Percentiles rank a stretch among this genome's conserved stretches.
These are phyloP conservation scores for Paralvinella palmiformis DNA, from an alignment of 1,140 invertebrate genomes.

Conservation along the genomic window DNA sequence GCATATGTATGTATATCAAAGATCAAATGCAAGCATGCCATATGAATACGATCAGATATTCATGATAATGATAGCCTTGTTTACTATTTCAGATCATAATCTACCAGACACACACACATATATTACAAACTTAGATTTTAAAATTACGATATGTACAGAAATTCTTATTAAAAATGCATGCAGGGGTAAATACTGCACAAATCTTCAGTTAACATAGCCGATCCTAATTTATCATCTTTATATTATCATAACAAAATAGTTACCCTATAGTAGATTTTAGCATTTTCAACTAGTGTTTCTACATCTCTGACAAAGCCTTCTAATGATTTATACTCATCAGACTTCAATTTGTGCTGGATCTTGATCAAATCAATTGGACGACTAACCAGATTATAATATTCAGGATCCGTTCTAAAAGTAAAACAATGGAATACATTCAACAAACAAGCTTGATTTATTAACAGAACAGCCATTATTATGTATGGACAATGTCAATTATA, in stretches of 20 bases:
- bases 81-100: too few species aligned
- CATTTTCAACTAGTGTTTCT: constrained; percentile 87
- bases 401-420: constrained; percentile 46
- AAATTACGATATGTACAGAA: too few species aligned
- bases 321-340: constrained; percentile 79
- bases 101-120: too few species aligned
- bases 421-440: neutral
- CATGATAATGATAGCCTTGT: too few species aligned
- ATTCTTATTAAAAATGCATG: neutral
- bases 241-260: too few species aligned
- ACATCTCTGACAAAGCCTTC: constrained; percentile 86
- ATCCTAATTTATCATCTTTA: too few species aligned
- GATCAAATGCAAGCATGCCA: too few species aligned
- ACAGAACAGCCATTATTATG: neutral
- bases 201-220: too few species aligned
- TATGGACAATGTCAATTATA: neutral
- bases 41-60: too few species aligned
- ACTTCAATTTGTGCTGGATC: constrained; percentile 93
- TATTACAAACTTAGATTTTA: too few species aligned
- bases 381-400: constrained; percentile 62
- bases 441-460: neutral
- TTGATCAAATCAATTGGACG: constrained; percentile 90
- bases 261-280: constrained; percentile 88
- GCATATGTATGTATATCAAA: too few species aligned
- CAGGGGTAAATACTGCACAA: too few species aligned